Evolutionary conservation across 2,888 invertebrate species (phyloP).

Genomic region (Cephus sareptanus): DNA sequence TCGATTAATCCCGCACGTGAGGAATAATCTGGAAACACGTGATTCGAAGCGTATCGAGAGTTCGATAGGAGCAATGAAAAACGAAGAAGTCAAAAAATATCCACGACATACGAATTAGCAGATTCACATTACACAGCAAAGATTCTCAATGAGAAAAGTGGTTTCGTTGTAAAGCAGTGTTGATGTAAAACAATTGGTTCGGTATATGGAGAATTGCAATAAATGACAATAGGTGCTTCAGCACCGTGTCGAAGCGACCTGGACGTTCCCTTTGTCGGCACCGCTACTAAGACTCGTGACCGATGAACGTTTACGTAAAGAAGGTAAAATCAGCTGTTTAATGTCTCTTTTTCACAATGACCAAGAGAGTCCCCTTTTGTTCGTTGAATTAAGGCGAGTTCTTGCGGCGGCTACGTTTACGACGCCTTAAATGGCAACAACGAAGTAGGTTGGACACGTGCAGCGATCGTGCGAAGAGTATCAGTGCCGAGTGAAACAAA

Average conservation of each 20-base stretch:
- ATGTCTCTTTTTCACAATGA: background rate
- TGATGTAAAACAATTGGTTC: background rate
- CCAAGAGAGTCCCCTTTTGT: background rate
- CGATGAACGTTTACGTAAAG: background rate
- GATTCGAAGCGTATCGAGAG: background rate
- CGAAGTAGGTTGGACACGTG: background rate
- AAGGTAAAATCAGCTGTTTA: background rate
- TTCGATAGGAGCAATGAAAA: background rate
- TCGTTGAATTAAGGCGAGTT: background rate
- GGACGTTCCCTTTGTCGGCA: background rate
- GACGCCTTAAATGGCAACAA: background rate
- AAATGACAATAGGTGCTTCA: background rate
- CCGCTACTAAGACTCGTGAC: background rate
- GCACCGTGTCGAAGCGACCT: background rate
- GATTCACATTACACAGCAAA: background rate
- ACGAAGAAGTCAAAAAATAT: background rate
- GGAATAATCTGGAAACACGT: background rate
- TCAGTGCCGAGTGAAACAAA: background rate
- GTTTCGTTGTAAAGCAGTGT: background rate
- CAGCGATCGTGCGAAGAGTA: background rate
- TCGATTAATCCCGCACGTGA: background rate
- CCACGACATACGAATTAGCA: background rate
- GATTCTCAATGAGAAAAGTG: background rate
- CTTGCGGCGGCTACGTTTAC: background rate
- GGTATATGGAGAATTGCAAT: background rate